A percentile compares a stretch with the other conserved stretches of the same genome.
Evolutionary conservation across 92 coral and sea anemone species (phyloP).

Genomic region (Pocillopora meandrina): DNA sequence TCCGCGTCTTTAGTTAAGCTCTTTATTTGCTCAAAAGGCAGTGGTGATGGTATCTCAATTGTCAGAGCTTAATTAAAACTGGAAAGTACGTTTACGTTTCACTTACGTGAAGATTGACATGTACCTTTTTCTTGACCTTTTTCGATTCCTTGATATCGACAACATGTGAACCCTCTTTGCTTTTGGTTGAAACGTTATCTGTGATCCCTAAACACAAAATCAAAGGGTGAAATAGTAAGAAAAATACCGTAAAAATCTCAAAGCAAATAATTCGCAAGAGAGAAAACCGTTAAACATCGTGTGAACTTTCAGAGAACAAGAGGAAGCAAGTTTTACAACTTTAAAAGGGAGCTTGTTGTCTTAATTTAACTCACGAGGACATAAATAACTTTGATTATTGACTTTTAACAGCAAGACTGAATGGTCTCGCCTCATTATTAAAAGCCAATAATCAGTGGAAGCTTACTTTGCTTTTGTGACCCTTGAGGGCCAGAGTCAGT

Average conservation of each 20-base stretch:
- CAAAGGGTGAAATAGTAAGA: not conserved
- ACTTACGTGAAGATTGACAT: not conserved
- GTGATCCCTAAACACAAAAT: not conserved
- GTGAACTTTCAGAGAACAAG: too few relatives aligned
- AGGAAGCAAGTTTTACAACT: too few relatives aligned
- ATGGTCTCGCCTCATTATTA: too few relatives aligned
- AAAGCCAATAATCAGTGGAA: not conserved
- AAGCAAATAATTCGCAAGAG: not conserved
- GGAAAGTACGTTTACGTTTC: not conserved
- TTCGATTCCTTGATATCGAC: slow-evolving; percentile 56
- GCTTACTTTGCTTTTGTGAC: slow-evolving; percentile 22
- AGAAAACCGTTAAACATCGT: too few relatives aligned
- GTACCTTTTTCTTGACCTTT: slow-evolving; percentile 17
- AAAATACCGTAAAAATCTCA: not conserved
- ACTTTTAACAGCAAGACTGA: too few relatives aligned
- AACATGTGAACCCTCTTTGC: slow-evolving; percentile 55
- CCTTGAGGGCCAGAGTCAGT: slow-evolving; percentile 35
- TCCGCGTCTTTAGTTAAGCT: too few relatives aligned
- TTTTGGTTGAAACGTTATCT: slow-evolving; percentile 25
- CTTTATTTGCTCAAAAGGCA: too few relatives aligned
- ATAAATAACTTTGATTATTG: too few relatives aligned
- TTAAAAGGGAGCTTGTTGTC: too few relatives aligned
- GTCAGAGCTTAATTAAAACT: too few relatives aligned
- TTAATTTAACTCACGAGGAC: too few relatives aligned
- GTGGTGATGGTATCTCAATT: too few relatives aligned